Evolutionary conservation across 2,888 invertebrate species (phyloP), one percentile per base, ranked within the genome.

Genomic region (Gasteruption jaculator): DNA sequence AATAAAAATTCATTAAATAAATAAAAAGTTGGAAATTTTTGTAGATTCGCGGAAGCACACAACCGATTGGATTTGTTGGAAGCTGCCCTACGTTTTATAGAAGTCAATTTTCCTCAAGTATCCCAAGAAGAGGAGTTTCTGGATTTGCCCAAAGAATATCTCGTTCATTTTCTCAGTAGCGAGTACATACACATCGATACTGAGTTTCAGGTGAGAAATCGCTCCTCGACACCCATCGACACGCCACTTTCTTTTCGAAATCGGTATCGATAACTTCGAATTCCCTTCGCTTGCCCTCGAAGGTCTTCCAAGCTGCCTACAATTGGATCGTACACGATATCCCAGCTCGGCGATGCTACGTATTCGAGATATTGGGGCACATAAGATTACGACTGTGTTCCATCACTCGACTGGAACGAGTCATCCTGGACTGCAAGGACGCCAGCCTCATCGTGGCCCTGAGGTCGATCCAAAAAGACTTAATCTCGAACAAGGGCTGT

Each of bases 251-350:
- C n/a, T n/a, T n/a, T n/a, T n/a, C n/a, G n/a, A n/a, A n/a, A n/a
- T n/a, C n/a, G n/a, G n/a, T n/a, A n/a, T n/a, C n/a, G n/a, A n/a
- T n/a, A n/a, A n/a, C n/a, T n/a, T n/a, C n/a, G n/a, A n/a, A n/a
- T n/a, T n/a, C n/a, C n/a, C n/a, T n/a, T n/a, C n/a, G n/a, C n/a
- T n/a, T n/a, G n/a, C n/a, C 24, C 38, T 16, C 18, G 24, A 62
- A 86, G 82, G 85, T 89, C 45, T 83, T 92, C 66, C 82, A 85
- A 66, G 86, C 90, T 40, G 92, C 91, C 12, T 74, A 93, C 52
- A 80, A 85, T 53, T 94, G 94, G 94, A 81, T 94, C 34, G 82
- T 83, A 51, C 85, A 89, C 61, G 87, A 91, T 62, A 81, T 88
- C 11, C 73, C 80, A 12, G 78, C 82, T 37, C 78, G 94, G 39